Base-by-base conservation (phyloP, 2,888 invertebrate species). In the Drepanosiphum platanoidis region DNA sequence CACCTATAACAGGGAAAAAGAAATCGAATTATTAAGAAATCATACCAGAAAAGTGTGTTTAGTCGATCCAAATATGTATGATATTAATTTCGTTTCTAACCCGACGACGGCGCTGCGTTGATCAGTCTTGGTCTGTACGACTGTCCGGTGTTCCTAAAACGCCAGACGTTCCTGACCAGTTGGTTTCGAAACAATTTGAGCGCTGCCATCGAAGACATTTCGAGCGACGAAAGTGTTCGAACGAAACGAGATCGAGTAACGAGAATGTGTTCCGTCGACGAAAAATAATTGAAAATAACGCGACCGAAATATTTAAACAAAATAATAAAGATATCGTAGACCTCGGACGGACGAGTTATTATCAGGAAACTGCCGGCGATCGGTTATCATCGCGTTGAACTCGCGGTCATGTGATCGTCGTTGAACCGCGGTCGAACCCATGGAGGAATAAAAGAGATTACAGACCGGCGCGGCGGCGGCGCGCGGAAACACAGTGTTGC, bases 201-300 rank as follows among this genome's bases (percentile, higher is more conserved):
- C 1, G 58, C 77, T 0, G 84, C 42, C 34, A 84, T 68, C 7
- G 75, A 77, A 77, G 84, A 46, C 84, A 84, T 84, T 58, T 79
- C 46, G 5, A 11, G 13, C 70, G 9, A 27, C 3, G 2, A 30
- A 64, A 13, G 3, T 52, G n/a, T n/a, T n/a, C 18, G 5, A 52
- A 52, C 22, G 18, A 9, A n/a, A n/a, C n/a, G n/a, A n/a, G n/a
- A n/a, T n/a, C n/a, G n/a, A n/a, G n/a, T n/a, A n/a, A n/a, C n/a
- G n/a, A n/a, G n/a, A n/a, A n/a, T n/a, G n/a, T n/a, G n/a, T n/a
- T 42, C 11, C 42, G 11, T 9, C 11, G 22, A 22, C 52, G 18
- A 52, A 9, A 39, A 39, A n/a, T n/a, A n/a, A n/a, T n/a, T n/a
- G n/a, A n/a, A n/a, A n/a, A n/a, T n/a, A n/a, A n/a, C n/a, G n/a